Conservation (phyloP, 2,113 vertebrate species). For the Hirundichthys speculiger region DNA sequence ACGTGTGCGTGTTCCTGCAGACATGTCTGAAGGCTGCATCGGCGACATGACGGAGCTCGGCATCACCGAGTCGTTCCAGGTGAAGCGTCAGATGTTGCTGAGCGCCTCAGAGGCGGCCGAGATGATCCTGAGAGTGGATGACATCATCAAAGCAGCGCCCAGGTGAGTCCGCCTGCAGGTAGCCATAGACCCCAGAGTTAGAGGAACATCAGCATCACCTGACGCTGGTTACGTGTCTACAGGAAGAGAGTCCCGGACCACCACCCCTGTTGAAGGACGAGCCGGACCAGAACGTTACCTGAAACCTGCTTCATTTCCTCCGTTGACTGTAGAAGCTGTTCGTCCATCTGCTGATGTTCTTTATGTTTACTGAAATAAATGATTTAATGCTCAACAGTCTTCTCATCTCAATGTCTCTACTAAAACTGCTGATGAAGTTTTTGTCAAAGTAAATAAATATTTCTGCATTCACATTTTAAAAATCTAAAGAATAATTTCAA, state of each 20-base stretch:
- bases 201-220: no score
- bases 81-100: conserved; percentile 95
- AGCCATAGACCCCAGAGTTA: no score
- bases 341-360: no score
- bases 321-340: no score
- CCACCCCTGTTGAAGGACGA: conserved; percentile 88
- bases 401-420: not conserved
- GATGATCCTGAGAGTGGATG: conserved; percentile 96
- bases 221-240: not conserved
- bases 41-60: conserved; percentile 91
- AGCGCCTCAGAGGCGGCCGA: conserved; percentile 96
- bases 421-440: no score
- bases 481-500: no score
- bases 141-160: conserved; percentile 98
- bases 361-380: conserved; percentile 68
- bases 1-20: conserved; percentile 77
- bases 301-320: no score
- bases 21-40: conserved; percentile 89
- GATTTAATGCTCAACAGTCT: conserved; percentile 17
- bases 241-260: conserved; percentile 97
- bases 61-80: conserved; percentile 97
- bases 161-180: no score
- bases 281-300: conserved; percentile 18
- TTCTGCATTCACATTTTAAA: no score
- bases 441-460: no score